Evolutionary conservation across 35 echinoderm and acorn worm genomes (phyloP).

Genomic region (Diadema setosum): DNA sequence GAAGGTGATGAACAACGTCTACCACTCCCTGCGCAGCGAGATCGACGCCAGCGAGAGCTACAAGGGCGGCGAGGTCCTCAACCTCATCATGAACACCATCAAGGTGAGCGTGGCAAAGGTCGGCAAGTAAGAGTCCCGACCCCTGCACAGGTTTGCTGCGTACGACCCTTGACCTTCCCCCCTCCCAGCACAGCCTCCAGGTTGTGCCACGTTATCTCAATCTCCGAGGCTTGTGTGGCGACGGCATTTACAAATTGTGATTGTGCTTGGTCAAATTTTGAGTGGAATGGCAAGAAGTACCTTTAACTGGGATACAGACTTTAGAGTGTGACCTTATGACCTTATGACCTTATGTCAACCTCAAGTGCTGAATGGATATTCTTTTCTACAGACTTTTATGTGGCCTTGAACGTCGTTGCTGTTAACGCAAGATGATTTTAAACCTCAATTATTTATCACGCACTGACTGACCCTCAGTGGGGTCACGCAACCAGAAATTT

Average conservation of each 20-base stretch:
- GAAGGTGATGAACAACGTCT: conserved; percentile 99
- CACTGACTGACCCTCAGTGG: too few relatives aligned
- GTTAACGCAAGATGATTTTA: too few relatives aligned
- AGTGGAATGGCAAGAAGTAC: background rate
- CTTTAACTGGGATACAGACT: too few relatives aligned
- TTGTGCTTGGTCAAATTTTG: too few relatives aligned
- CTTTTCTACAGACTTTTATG: background rate
- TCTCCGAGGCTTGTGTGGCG: background rate
- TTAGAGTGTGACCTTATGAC: background rate
- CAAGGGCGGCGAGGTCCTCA: conserved; percentile 82
- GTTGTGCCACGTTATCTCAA: background rate
- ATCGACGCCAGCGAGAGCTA: conserved; percentile 79
- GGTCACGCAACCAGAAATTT: too few relatives aligned
- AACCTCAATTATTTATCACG: too few relatives aligned
- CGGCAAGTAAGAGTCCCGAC: conserved; percentile 44
- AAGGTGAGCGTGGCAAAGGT: conserved; percentile 92
- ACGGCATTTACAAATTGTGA: too few relatives aligned
- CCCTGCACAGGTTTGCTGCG: background rate
- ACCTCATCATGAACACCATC: conserved; percentile 98
- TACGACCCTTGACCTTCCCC: background rate
- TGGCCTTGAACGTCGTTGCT: too few relatives aligned
- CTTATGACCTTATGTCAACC: background rate
- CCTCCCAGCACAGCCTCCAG: background rate
- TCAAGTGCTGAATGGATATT: background rate
- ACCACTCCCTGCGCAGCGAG: conserved; percentile 87